These are phyloP conservation scores for Palythoa grandis DNA, from an alignment of 92 coral and sea anemone species.

Conservation along the genomic window DNA sequence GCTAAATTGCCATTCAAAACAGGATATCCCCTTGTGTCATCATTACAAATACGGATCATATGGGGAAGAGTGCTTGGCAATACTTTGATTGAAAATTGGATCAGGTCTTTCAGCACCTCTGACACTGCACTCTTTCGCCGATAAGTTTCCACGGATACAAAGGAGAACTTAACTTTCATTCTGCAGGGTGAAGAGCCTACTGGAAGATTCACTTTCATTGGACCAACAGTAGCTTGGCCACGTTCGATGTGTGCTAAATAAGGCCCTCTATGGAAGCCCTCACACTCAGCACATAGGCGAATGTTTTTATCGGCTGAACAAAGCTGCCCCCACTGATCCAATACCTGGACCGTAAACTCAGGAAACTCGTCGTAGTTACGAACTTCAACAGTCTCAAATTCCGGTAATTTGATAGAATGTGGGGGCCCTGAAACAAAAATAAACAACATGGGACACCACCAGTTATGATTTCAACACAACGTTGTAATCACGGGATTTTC, in stretches of 20 bases:
- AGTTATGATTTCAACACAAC: too few relatives aligned
- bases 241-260: conserved; percentile 72
- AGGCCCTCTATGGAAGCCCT: conserved; percentile 74
- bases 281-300: conserved; percentile 70
- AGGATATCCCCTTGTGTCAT: conserved; percentile 23
- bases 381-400: conserved; percentile 77
- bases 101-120: conserved; percentile 70
- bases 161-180: conserved; percentile 66
- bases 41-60: conserved; percentile 70
- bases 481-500: too few relatives aligned
- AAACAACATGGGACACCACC: not conserved
- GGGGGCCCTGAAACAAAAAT: conserved; percentile 65
- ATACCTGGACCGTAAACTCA: conserved; percentile 75
- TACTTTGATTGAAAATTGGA: conserved; percentile 73
- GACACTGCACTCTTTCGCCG: conserved; percentile 70
- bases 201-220: conserved; percentile 71
- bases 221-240: conserved; percentile 70
- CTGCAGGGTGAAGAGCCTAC: conserved; percentile 69
- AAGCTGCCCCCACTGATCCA: conserved; percentile 83
- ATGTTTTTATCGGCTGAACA: conserved; percentile 68
- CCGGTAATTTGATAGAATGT: conserved; percentile 69
- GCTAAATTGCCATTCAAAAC: conserved; percentile 28
- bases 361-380: conserved; percentile 84
- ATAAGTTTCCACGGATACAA: conserved; percentile 65
- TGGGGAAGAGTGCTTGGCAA: conserved; percentile 86